Evolutionary conservation across 53 echinoderm and acorn worm genomes (phyloP), one percentile per base, ranked within the genome.

Genomic region (Echinarachnius parma): DNA sequence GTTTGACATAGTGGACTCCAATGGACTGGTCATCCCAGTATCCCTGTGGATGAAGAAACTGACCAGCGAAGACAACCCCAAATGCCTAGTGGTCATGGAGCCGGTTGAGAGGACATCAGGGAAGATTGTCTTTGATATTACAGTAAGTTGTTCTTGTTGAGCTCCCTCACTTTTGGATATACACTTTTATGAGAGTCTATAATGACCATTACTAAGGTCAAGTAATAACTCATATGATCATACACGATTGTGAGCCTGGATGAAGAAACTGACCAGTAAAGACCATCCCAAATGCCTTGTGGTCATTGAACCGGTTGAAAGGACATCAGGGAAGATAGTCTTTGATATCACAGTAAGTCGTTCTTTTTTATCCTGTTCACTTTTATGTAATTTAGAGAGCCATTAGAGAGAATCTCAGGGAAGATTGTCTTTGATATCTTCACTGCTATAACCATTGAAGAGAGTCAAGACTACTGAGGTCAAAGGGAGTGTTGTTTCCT

Each of bases 31-130:
- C 34, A 87, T 98, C 28, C 98, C 98, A 7, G 81, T 98, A 16
- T 92, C 91, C 21, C 80, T 98, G 8, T 98, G 98, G 98, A 98
- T 98, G 88, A 98, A 98, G 81, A 91, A 98, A 62, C 76, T 98
- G 4, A 92, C 92, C 1, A 74, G 83, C 3, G 98, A 98, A 20
- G 89, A 80, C 16, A 88, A 88, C 39, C 98, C 98, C 2, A 85
- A 86, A 59, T 98, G 98, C 78, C 36, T 92, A 11, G 88, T 85
- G 5, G 92, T 92, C 27, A 76, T 92, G 86, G 92, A 92, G 48
- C 92, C 92, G 13, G 98, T 92, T 0, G 92, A 92, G 30, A 76
- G 88, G 30, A 85, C 64, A 16, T 59, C 88, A 0, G 98, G 92
- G 2, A 79, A 35, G 30, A 66, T 92, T 16, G 61, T 79, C 20